phyloP scores from a whole-genome alignment of 2,797 vertebrate genomes.

The Florisuga fusca region DNA sequence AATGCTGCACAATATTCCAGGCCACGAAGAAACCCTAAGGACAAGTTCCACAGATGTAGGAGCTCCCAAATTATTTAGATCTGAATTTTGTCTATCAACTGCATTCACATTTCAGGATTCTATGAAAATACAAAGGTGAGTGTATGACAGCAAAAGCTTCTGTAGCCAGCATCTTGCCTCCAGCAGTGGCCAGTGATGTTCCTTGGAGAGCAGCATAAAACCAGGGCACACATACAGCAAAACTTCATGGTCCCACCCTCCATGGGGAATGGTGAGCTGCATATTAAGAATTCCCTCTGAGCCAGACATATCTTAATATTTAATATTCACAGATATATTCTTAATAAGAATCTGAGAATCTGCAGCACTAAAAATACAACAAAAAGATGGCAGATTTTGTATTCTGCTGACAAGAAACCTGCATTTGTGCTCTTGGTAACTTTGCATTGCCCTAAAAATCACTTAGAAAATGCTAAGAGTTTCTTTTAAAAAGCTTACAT shows the following conservation, averaged over 20 bases:
- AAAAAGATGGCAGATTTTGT: neutral
- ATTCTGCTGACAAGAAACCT: neutral
- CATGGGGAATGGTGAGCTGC: neutral
- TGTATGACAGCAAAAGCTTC: neutral
- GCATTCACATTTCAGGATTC: neutral
- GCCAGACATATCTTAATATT: neutral
- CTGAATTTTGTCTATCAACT: neutral
- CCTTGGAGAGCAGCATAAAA: neutral
- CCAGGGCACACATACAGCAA: neutral
- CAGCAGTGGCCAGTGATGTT: neutral
- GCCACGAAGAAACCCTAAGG: neutral
- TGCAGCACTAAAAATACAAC: neutral
- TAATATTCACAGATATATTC: neutral
- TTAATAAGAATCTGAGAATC: neutral
- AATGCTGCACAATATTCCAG: neutral
- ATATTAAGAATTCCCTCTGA: neutral
- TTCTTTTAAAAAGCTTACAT: neutral
- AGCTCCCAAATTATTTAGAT: neutral
- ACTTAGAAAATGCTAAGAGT: neutral
- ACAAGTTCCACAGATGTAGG: neutral
- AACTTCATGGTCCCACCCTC: neutral
- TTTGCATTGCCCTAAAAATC: neutral
- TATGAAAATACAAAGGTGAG: neutral
- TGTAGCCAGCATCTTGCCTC: neutral
- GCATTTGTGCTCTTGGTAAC: neutral